Evolutionary conservation across 2,888 invertebrate genomes (phyloP).

Genomic region (Rhamnusium bicolor): DNA sequence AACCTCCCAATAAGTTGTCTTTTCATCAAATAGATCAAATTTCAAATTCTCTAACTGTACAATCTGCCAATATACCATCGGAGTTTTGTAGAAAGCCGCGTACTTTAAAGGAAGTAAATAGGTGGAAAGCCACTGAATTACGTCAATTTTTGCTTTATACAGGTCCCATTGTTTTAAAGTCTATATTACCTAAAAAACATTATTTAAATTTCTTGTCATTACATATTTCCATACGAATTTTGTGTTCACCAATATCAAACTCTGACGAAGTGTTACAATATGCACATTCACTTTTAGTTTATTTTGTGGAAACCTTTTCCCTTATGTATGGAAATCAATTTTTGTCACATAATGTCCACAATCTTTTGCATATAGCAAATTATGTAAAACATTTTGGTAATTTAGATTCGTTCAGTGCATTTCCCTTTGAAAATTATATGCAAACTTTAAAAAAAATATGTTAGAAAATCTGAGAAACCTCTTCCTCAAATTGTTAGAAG

Average conservation of each 20-base stretch:
- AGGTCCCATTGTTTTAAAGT: slow-evolving; percentile 2
- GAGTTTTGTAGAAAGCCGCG: slow-evolving; percentile 17
- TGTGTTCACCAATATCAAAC: no score
- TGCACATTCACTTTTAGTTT: no score
- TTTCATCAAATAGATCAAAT: background rate
- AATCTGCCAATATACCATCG: background rate
- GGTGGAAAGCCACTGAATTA: slow-evolving; percentile 47
- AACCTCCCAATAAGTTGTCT: background rate
- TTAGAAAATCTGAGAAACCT: background rate
- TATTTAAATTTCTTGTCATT: no score
- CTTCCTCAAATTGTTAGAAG: background rate
- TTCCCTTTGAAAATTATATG: slow-evolving; percentile 11
- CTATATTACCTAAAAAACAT: no score
- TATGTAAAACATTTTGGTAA: background rate
- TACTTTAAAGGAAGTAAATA: slow-evolving; percentile 32
- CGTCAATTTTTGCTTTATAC: slow-evolving; percentile 39
- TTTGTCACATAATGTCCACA: slow-evolving; percentile 34
- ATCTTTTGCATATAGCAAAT: no score
- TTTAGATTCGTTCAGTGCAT: background rate
- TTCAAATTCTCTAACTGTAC: background rate
- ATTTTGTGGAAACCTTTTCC: no score
- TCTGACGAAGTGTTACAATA: no score
- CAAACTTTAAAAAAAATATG: background rate
- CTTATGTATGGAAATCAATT: slow-evolving; percentile 5
- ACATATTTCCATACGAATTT: no score